phyloP scores from a whole-genome alignment of 2,797 vertebrate species.

The Trachops cirrhosus region DNA sequence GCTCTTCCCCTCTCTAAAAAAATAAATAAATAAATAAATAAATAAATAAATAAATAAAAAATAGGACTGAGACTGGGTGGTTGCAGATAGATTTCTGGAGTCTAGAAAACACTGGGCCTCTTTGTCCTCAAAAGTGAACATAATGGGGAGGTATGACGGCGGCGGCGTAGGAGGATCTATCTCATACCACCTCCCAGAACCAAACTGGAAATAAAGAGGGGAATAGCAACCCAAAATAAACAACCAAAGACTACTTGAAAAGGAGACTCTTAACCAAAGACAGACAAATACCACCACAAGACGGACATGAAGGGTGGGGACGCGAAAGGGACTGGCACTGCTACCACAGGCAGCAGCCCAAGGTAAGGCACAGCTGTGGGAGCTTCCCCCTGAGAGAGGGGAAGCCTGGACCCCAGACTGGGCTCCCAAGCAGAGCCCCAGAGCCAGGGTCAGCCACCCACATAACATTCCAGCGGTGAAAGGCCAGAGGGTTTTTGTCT shows the following conservation, averaged over 20 bases:
- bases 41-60: no score
- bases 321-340: neutral
- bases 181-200: neutral
- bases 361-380: neutral
- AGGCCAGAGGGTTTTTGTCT: neutral
- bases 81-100: constrained; percentile 7
- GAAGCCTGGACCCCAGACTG: no score
- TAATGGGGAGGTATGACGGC: neutral
- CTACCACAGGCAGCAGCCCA: neutral
- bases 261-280: neutral
- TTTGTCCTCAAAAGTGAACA: constrained; percentile 34
- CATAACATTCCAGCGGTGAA: neutral
- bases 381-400: neutral
- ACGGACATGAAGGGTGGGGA: neutral
- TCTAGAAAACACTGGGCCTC: neutral
- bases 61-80: neutral
- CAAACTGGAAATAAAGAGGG: neutral
- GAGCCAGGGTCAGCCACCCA: neutral
- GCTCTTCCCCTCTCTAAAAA: no score
- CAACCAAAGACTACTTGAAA: neutral
- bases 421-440: no score
- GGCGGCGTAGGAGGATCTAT: neutral
- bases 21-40: no score
- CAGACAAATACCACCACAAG: neutral
- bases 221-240: neutral